Conservation (phyloP, 2,888 invertebrate genomes). For the Melanargia galathea region DNA sequence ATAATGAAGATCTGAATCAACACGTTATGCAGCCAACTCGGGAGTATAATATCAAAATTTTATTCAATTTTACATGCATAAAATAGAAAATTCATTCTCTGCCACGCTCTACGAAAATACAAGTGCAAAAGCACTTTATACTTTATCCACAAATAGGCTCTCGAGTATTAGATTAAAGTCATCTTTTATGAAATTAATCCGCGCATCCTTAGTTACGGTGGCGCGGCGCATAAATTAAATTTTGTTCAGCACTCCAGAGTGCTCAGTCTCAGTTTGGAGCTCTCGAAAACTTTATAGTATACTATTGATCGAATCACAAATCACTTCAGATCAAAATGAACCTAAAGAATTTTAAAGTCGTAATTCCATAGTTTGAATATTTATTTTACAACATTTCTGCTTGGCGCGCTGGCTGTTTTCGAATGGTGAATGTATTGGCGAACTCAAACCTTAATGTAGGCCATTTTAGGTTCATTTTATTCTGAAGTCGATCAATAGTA, state of each 20-base stretch:
- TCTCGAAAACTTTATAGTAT: no score
- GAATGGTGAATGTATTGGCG: no score
- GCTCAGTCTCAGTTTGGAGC: no score
- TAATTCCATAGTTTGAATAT: no score
- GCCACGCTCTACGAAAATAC: conserved; percentile 27
- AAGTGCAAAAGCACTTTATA: conserved; percentile 33
- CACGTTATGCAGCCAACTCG: not conserved
- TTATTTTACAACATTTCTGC: no score
- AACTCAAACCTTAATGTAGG: no score
- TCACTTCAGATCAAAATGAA: no score
- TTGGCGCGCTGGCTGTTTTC: no score
- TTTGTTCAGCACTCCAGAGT: conserved; percentile 46
- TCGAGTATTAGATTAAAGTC: conserved; percentile 40
- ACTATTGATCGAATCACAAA: no score
- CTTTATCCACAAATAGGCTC: conserved; percentile 38
- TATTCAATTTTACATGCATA: conserved; percentile 14
- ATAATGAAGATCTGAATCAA: not conserved
- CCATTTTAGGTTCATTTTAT: no score
- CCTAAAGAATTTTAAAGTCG: no score
- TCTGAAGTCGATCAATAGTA: no score
- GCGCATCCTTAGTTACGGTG: conserved; percentile 39
- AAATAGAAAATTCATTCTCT: conserved; percentile 10
- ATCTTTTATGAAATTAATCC: conserved; percentile 41
- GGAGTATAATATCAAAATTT: conserved; percentile 3
- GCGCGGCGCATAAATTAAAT: conserved; percentile 47